phyloP scores from a whole-genome alignment of 2,888 invertebrate species.

The Tholera decimalis region DNA sequence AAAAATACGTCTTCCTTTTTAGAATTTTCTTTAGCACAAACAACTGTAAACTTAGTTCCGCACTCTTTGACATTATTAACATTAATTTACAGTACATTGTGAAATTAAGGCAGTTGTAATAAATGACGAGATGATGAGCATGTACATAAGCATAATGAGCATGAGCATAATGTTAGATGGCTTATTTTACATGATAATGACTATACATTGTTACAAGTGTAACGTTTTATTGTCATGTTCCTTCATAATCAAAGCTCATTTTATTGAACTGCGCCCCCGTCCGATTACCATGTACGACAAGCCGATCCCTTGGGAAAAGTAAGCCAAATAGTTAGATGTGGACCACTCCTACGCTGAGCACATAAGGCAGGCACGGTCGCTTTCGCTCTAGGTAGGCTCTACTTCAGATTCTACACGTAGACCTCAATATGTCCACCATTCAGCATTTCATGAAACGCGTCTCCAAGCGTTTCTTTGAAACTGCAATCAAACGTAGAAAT shows the following conservation, averaged over 20 bases:
- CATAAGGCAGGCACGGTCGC: too few relatives aligned
- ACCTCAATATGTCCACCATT: too few relatives aligned
- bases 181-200: slow-evolving; percentile 4
- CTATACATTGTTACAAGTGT: background rate
- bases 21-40: slow-evolving; percentile 30
- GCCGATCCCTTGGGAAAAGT: too few relatives aligned
- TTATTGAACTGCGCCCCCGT: too few relatives aligned
- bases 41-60: slow-evolving; percentile 2
- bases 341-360: too few relatives aligned
- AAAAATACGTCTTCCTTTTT: slow-evolving; percentile 35
- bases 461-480: too few relatives aligned
- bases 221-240: slow-evolving; percentile 7
- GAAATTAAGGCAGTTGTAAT: slow-evolving; percentile 39
- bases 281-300: too few relatives aligned
- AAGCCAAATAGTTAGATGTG: too few relatives aligned
- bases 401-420: too few relatives aligned
- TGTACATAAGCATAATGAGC: background rate
- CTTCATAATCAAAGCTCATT: background rate
- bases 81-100: slow-evolving; percentile 45
- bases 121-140: slow-evolving; percentile 39
- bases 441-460: too few relatives aligned
- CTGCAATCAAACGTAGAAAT: too few relatives aligned
- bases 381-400: too few relatives aligned
- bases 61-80: slow-evolving; percentile 18
- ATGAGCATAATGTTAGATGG: background rate